phyloP scores from a whole-genome alignment of 2,888 invertebrate genomes.

The Drosophila sordidula region DNA sequence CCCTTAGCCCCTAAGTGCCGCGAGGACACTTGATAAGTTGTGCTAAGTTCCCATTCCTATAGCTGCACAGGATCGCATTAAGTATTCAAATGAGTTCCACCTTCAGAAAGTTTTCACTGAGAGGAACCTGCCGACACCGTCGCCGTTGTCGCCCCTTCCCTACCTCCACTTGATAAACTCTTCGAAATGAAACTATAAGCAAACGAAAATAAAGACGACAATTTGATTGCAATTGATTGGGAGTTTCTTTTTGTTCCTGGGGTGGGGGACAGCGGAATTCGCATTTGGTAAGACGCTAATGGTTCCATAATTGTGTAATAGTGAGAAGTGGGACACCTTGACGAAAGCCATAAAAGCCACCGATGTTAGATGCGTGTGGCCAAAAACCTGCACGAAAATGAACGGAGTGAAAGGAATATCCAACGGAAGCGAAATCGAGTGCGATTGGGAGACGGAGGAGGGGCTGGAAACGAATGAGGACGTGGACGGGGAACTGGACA shows the following conservation, averaged over 20 bases:
- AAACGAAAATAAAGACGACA: neutral
- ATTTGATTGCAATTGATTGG: slow-evolving; percentile 3
- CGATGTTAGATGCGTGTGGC: neutral
- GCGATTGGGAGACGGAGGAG: neutral
- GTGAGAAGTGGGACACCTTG: slow-evolving; percentile 13
- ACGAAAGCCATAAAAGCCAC: slow-evolving; percentile 2
- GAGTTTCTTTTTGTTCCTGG: too few relatives aligned
- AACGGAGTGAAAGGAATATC: neutral
- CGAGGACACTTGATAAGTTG: neutral
- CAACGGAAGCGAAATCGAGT: too few relatives aligned
- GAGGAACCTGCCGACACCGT: neutral
- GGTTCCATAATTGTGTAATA: slow-evolving; percentile 2
- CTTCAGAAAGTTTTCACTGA: neutral
- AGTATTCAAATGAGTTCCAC: slow-evolving; percentile 8
- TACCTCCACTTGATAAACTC: neutral
- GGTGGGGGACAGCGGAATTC: neutral
- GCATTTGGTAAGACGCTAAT: neutral
- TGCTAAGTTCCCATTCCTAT: neutral
- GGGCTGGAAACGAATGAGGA: neutral
- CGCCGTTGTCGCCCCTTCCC: neutral
- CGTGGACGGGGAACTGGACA: slow-evolving; percentile 31
- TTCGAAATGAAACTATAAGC: neutral
- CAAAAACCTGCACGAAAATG: neutral
- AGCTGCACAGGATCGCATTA: slow-evolving; percentile 12
- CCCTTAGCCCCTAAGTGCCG: neutral